A percentile compares a stretch with the other conserved stretches of the same genome.
Conservation (phyloP, 2,888 invertebrate genomes). For the Dryadula phaetusa region DNA sequence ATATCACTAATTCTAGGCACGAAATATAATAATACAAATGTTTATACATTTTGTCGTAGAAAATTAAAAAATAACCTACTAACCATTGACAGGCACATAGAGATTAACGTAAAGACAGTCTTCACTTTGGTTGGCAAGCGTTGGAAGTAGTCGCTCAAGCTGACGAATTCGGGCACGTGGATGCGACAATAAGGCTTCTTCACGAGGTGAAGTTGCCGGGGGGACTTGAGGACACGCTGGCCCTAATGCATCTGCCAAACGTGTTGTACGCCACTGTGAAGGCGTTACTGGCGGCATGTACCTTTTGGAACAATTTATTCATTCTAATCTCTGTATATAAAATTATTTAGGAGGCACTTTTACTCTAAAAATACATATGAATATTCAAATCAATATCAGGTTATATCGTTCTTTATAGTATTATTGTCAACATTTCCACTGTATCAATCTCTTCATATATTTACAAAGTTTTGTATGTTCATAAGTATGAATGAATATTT, state of each 20-base stretch:
- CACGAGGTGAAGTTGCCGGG: constrained; percentile 73
- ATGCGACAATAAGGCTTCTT: constrained; percentile 88
- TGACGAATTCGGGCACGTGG: constrained; percentile 94
- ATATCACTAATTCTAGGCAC: too few species aligned
- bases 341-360: not conserved
- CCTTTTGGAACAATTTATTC: constrained; percentile 63
- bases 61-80: constrained; percentile 20
- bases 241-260: constrained; percentile 91
- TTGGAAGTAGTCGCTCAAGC: constrained; percentile 92
- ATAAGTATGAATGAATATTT: too few species aligned
- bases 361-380: too few species aligned
- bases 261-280: constrained; percentile 92
- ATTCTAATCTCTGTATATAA: not conserved
- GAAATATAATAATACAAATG: not conserved
- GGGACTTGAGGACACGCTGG: constrained; percentile 95
- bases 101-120: constrained; percentile 99
- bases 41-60: not conserved
- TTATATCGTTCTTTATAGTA: too few species aligned
- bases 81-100: constrained; percentile 92
- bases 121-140: constrained; percentile 96
- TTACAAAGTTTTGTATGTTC: too few species aligned
- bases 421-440: too few species aligned
- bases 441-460: too few species aligned
- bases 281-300: constrained; percentile 98
- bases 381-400: too few species aligned